These are phyloP conservation scores for Euthynnus affinis DNA, from an alignment of 2,797 vertebrate genomes.

Conservation along the genomic window DNA sequence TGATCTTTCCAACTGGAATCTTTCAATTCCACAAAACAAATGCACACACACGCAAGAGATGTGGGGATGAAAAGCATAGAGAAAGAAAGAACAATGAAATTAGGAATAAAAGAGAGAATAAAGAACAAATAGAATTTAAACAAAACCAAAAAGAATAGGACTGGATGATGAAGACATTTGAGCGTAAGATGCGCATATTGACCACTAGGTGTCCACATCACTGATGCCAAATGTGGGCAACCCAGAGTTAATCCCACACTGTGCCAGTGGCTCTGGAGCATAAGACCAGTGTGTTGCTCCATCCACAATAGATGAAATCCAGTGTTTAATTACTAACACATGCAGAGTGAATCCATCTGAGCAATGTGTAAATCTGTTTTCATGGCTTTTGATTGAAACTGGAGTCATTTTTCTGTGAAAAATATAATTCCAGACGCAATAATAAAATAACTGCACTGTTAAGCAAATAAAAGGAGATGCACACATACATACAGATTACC, in stretches of 20 bases:
- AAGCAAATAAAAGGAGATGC: conserved; percentile 18
- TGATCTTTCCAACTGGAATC: conserved; percentile 84
- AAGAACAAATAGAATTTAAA: conserved; percentile 13
- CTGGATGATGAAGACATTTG: conserved; percentile 15
- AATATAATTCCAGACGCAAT: not conserved
- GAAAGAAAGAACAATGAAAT: conserved; percentile 20
- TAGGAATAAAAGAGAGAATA: conserved; percentile 6
- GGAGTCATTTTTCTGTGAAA: conserved; percentile 19
- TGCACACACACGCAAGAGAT: conserved; percentile 29
- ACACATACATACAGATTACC: conserved; percentile 14
- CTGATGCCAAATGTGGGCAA: conserved; percentile 62
- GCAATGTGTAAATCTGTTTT: conserved; percentile 49
- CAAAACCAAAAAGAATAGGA: conserved; percentile 21
- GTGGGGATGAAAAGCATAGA: conserved; percentile 10
- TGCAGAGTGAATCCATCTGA: conserved; percentile 59
- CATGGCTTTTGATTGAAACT: conserved; percentile 43
- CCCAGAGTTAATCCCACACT: conserved; percentile 50
- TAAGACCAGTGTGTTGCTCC: conserved; percentile 42
- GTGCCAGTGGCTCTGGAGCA: conserved; percentile 65
- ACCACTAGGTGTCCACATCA: conserved; percentile 83
- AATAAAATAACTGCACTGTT: conserved; percentile 24
- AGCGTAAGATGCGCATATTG: conserved; percentile 57
- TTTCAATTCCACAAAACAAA: conserved; percentile 66
- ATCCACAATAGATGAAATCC: conserved; percentile 60
- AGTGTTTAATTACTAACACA: conserved; percentile 64